Conservation (phyloP, 2,797 vertebrate species). For the Oryzias dopingdopingensis region DNA sequence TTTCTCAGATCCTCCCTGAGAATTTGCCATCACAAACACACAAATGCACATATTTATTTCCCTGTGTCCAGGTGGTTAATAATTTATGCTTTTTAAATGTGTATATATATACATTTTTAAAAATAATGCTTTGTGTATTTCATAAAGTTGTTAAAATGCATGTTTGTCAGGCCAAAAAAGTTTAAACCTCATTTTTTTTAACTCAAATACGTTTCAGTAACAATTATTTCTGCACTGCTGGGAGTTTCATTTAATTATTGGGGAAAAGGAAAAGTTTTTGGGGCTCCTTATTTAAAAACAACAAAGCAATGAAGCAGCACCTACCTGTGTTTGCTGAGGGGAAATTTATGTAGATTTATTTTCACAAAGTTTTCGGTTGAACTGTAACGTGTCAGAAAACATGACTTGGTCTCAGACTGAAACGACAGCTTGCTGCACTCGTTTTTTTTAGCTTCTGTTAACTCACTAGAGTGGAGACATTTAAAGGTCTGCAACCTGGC, state of each 20-base stretch:
- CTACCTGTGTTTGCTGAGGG: constrained; percentile 1
- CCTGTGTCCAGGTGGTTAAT: constrained; percentile 25
- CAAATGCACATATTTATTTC: background rate
- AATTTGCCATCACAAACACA: constrained; percentile 9
- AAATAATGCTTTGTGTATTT: background rate
- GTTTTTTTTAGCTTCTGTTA: constrained; percentile 1
- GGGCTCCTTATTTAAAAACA: no score
- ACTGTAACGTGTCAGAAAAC: background rate
- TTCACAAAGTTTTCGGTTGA: constrained; percentile 1
- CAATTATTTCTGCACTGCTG: background rate
- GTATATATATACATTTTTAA: constrained; percentile 27
- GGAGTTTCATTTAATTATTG: no score
- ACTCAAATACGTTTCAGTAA: background rate
- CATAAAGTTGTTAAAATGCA: constrained; percentile 14
- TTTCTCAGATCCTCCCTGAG: constrained; percentile 40
- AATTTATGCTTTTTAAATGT: constrained; percentile 4
- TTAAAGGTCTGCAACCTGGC: background rate
- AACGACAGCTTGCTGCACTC: background rate
- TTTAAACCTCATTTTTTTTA: background rate
- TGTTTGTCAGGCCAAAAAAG: constrained; percentile 5
- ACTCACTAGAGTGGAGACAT: background rate
- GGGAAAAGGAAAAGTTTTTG: no score
- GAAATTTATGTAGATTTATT: constrained; percentile 12
- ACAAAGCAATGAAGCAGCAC: no score
- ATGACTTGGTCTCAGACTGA: background rate